Base-by-base conservation (phyloP, 2,797 vertebrate genomes). In the Acanthornis magna region DNA sequence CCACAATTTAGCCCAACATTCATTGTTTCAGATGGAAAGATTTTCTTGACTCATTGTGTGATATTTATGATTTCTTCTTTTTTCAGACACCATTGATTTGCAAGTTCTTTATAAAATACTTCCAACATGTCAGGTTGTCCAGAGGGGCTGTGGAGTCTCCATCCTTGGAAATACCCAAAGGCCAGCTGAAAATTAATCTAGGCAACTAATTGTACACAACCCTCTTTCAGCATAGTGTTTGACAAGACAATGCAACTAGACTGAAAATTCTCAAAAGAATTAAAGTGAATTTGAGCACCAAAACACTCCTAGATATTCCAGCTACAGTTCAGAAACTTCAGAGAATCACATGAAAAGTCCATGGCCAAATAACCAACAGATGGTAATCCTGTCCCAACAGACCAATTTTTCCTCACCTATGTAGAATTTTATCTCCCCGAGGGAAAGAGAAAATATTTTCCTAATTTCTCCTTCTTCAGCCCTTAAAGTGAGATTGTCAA, bases 151-250 rank as follows among this genome's bases (percentile, higher is more conserved):
- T 50, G 3, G 15, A 45, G 16, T 66, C 7, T 67, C 34, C 34
- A 54, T 29, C 14, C 11, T 14, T 58, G 13, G 25, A 67, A 80
- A 62, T 32, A 53, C 13, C 77, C 11, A 48, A 45, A 65, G 91
- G 4, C 1, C 20, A 70, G 2, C 1, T 34, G 34, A 3, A 50
- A 62, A 30, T 23, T 2, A 17, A 23, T 27, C 15, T 42, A 20
- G 8, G 8, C 9, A 81, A 54, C 13, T 16, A 40, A 13, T 9
- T 55, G 11, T 38, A 51, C 7, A 11, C 48, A 18, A 17, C 3
- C 19, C 7, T 85, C 11, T 45, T 38, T 32, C 21, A 63, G 9
- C 10, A 21, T 3, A 21, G 29, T 27, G 13, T 10, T 85, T 27
- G 14, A 22, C 23, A 60, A 51, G 8, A 55, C 15, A 6, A 68